These are phyloP conservation scores for Botia kubotai DNA, from an alignment of 2,797 vertebrate genomes.

Conservation along the genomic window DNA sequence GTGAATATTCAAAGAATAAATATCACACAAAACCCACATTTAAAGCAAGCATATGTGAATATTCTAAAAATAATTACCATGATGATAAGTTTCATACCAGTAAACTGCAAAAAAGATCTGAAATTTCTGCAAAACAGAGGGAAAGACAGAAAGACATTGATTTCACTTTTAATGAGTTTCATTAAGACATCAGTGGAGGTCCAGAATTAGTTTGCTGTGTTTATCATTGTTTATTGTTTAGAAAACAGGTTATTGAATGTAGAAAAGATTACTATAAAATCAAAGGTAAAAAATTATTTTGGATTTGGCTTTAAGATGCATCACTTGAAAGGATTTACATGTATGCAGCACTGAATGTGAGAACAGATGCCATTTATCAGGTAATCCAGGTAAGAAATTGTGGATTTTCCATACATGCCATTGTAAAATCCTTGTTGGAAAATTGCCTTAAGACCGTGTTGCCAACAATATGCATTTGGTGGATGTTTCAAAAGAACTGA, in stretches of 20 bases:
- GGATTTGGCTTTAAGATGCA: not conserved
- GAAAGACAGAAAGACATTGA: not conserved
- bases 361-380: not conserved
- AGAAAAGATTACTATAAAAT: too few relatives aligned
- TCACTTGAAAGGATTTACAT: not conserved
- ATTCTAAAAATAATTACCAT: not conserved
- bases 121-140: not conserved
- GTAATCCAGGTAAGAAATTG: not conserved
- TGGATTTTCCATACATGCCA: slow-evolving; percentile 37
- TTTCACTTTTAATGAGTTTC: slow-evolving; percentile 11
- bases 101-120: not conserved
- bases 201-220: slow-evolving; percentile 18
- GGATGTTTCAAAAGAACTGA: not conserved
- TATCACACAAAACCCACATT: not conserved
- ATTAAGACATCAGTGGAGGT: not conserved
- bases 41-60: not conserved
- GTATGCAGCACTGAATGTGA: not conserved
- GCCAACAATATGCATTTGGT: slow-evolving; percentile 14
- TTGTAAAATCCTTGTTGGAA: not conserved
- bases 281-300: too few relatives aligned
- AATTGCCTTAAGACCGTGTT: not conserved
- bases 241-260: too few relatives aligned
- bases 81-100: not conserved
- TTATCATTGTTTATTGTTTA: not conserved
- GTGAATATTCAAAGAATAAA: too few relatives aligned